Evolutionary conservation across 2,113 vertebrate species (phyloP).

Genomic region (Pithys albifrons): DNA sequence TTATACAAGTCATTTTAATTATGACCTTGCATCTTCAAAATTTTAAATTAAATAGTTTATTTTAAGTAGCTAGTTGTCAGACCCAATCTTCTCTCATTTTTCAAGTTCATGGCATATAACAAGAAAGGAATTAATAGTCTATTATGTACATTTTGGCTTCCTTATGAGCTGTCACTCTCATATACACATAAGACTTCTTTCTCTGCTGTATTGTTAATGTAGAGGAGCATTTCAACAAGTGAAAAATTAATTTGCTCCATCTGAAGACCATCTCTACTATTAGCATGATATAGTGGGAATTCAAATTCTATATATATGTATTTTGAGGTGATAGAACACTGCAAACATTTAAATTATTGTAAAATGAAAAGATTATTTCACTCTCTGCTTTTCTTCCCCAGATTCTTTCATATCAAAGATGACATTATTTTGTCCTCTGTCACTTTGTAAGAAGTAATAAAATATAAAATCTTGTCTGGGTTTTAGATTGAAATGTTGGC

Average conservation of each 20-base stretch:
- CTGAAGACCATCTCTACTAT: neutral
- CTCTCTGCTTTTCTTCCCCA: fast-evolving
- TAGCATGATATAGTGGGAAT: neutral
- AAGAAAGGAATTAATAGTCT: neutral
- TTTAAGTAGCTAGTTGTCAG: neutral
- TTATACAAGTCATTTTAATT: neutral
- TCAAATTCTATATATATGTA: neutral
- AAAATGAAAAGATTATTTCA: neutral
- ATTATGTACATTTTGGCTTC: neutral
- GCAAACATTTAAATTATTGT: neutral
- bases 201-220: neutral
- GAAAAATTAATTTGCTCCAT: neutral
- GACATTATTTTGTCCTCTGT: neutral
- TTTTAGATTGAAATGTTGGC: neutral
- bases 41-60: neutral
- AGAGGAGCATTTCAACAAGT: neutral
- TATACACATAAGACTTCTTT: neutral
- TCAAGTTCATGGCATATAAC: neutral
- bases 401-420: neutral
- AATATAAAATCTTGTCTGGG: neutral
- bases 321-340: neutral
- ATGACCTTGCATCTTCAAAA: neutral
- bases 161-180: neutral
- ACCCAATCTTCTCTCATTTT: neutral
- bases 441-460: neutral